These are phyloP conservation scores for Selene dorsalis DNA, from an alignment of 2,797 vertebrate genomes.

Conservation along the genomic window DNA sequence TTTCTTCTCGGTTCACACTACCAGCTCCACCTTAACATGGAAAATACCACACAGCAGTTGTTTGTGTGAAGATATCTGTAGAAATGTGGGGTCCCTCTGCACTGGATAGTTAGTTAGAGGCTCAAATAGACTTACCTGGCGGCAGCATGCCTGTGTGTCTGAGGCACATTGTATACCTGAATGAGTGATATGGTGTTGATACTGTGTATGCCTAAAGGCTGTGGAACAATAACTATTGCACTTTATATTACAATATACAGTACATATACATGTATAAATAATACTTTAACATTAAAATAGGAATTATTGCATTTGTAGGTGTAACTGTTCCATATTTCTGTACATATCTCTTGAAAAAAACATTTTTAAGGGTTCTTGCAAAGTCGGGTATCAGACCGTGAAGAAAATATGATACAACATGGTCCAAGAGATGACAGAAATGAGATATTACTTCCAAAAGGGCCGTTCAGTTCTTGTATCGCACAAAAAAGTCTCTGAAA, in stretches of 20 bases:
- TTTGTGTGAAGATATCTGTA: conserved; percentile 30
- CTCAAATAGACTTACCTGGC: conserved; percentile 64
- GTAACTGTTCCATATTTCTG: conserved; percentile 56
- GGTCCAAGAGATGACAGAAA: conserved; percentile 60
- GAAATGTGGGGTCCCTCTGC: conserved; percentile 31
- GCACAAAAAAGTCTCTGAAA: conserved; percentile 68
- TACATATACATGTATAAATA: conserved; percentile 83
- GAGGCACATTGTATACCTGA: conserved; percentile 70
- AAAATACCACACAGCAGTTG: conserved; percentile 59
- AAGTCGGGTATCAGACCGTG: conserved; percentile 52
- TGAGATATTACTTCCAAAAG: conserved; percentile 44
- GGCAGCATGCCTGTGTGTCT: conserved; percentile 46
- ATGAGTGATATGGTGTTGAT: conserved; percentile 56
- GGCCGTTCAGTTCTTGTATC: conserved; percentile 53
- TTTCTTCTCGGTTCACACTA: conserved; percentile 40
- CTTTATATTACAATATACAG: conserved; percentile 82
- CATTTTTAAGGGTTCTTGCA: conserved; percentile 8
- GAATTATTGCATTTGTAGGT: conserved; percentile 53
- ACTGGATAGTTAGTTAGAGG: conserved; percentile 40
- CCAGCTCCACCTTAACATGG: conserved; percentile 22
- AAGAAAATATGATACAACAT: conserved; percentile 73
- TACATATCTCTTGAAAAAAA: conserved; percentile 41
- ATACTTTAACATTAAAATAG: conserved; percentile 66
- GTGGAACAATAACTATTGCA: conserved; percentile 76
- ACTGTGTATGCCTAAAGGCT: conserved; percentile 45